Conservation (phyloP, 1,140 invertebrate genomes). For the Caerostris extrusa region DNA sequence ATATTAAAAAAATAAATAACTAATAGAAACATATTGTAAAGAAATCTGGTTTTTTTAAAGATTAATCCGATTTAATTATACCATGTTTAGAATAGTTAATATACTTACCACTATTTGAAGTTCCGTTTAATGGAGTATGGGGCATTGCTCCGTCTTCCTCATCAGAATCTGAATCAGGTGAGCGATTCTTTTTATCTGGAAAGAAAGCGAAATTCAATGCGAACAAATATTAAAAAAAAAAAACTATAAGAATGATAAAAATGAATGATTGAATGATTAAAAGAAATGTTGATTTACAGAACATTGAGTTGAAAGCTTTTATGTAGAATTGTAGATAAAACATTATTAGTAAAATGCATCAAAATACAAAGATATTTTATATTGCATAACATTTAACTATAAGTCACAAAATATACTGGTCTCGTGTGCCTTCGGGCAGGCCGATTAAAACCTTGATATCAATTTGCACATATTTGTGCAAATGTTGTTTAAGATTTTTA, state of each 20-base stretch:
- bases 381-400: not conserved
- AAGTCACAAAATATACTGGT: not conserved
- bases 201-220: not conserved
- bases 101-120: constrained; percentile 50
- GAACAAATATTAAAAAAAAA: not conserved
- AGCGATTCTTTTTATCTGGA: constrained; percentile 62
- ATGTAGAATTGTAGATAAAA: not conserved
- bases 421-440: too few relatives aligned
- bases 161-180: constrained; percentile 30
- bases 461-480: too few relatives aligned
- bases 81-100: too few relatives aligned
- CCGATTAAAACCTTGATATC: too few relatives aligned
- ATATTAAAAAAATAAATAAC: too few relatives aligned
- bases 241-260: too few relatives aligned
- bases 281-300: not conserved
- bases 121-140: constrained; percentile 48
- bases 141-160: constrained; percentile 63
- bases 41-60: too few relatives aligned
- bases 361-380: not conserved
- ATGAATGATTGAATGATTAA: not conserved
- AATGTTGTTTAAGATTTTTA: too few relatives aligned
- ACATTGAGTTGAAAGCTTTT: not conserved
- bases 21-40: too few relatives aligned
- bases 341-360: not conserved
- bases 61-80: too few relatives aligned